These are phyloP conservation scores for Hepsetus odoe DNA, from an alignment of 2,113 vertebrate species.

Conservation along the genomic window DNA sequence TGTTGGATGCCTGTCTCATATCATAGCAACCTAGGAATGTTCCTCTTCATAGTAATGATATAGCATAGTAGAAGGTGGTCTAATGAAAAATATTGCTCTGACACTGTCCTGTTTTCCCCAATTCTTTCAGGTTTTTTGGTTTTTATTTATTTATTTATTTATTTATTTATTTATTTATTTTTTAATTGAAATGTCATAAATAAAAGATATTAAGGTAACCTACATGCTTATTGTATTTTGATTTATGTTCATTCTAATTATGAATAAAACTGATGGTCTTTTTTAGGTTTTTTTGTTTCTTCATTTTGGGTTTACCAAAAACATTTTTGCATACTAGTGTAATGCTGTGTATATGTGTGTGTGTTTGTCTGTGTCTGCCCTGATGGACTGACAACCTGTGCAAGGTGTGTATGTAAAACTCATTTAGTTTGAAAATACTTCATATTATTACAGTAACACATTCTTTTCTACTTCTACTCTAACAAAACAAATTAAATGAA, in stretches of 20 bases:
- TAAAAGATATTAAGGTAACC: not conserved
- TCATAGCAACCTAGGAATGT: slow-evolving; percentile 49
- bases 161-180: no score
- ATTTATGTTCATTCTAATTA: not conserved
- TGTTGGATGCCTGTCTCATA: slow-evolving; percentile 48
- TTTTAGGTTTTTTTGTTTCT: not conserved
- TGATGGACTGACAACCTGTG: no score
- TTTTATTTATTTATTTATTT: no score
- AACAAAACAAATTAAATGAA: no score
- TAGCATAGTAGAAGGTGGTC: not conserved
- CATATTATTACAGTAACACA: no score
- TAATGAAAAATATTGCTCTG: not conserved
- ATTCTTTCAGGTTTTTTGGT: no score
- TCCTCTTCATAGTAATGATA: slow-evolving; percentile 15
- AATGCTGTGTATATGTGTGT: no score
- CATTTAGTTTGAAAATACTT: no score
- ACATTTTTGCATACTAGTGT: not conserved
- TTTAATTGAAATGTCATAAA: not conserved
- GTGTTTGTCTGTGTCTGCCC: no score
- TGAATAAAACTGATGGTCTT: not conserved
- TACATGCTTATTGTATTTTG: not conserved
- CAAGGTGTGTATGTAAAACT: no score
- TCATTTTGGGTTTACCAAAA: not conserved
- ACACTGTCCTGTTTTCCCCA: no score
- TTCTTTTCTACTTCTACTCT: no score